Conservation (phyloP, 92 coral and sea anemone species). For the Anthopleura xanthogrammica region DNA sequence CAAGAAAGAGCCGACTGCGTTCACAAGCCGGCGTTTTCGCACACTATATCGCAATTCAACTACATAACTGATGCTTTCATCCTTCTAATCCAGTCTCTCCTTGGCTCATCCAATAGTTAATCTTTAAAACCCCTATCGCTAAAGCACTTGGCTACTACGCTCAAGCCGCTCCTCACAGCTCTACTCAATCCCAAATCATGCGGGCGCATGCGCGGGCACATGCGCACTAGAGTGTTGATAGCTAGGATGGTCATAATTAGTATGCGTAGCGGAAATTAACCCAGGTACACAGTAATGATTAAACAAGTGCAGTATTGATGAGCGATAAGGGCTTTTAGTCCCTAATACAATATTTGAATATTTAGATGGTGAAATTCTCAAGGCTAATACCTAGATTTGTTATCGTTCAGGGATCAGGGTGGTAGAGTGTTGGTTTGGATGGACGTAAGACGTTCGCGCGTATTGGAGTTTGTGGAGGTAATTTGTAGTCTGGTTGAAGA, state of each 20-base stretch:
- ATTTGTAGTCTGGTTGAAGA: background rate
- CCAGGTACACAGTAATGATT: conserved; percentile 15
- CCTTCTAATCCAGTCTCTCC: conserved; percentile 7
- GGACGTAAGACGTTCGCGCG: background rate
- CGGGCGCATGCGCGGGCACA: conserved; percentile 18
- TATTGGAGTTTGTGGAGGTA: conserved; percentile 7
- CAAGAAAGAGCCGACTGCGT: background rate
- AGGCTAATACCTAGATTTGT: background rate
- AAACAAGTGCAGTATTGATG: conserved; percentile 26
- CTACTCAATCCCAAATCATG: background rate
- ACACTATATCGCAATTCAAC: conserved; percentile 7
- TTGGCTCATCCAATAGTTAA: conserved; percentile 3
- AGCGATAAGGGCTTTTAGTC: conserved; percentile 33
- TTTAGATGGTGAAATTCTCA: conserved; percentile 6
- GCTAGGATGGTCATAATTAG: conserved; percentile 13
- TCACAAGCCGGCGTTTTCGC: conserved; percentile 12
- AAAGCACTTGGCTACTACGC: background rate
- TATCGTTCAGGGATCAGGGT: conserved; percentile 23
- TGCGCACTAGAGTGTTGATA: conserved; percentile 1
- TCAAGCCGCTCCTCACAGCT: conserved; percentile 3
- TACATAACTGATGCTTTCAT: background rate
- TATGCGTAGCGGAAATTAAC: conserved; percentile 33
- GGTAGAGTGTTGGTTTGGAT: background rate
- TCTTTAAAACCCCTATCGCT: background rate
- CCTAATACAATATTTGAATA: conserved; percentile 32